Conservation (phyloP, 2,113 vertebrate species). For the Promerops cafer region DNA sequence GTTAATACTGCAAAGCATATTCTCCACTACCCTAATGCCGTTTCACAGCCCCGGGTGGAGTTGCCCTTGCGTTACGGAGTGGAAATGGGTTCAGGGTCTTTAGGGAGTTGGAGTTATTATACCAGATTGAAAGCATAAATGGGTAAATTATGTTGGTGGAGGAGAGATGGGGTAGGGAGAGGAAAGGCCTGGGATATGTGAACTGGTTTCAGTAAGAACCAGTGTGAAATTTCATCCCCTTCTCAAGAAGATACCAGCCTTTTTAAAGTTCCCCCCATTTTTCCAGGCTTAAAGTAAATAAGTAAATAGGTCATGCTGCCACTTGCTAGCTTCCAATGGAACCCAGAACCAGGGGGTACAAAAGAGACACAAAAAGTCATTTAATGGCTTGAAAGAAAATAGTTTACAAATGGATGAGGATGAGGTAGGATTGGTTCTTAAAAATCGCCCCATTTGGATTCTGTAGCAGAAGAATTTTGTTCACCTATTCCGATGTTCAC, state of each 20-base stretch:
- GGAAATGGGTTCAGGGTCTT: background rate
- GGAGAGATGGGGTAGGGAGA: background rate
- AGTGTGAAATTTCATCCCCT: conserved; percentile 19
- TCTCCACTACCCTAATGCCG: background rate
- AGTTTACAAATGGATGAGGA: background rate
- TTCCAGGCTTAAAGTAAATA: background rate
- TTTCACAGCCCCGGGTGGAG: background rate
- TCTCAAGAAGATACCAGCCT: background rate
- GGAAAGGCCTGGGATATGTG: background rate
- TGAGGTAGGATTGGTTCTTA: background rate
- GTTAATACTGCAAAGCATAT: background rate
- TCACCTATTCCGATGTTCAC: background rate
- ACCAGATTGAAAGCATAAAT: background rate
- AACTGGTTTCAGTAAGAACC: background rate
- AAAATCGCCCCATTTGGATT: background rate
- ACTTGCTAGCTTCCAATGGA: background rate
- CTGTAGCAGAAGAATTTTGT: background rate
- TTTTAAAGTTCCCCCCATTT: background rate
- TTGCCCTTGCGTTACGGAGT: background rate
- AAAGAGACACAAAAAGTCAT: background rate
- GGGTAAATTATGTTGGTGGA: background rate
- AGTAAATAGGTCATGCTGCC: background rate
- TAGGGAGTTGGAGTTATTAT: background rate
- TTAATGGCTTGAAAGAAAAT: background rate
- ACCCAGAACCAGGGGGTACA: background rate